These are phyloP conservation scores for Quadriops clusia DNA, from an alignment of 2,888 invertebrate species.

Conservation along the genomic window DNA sequence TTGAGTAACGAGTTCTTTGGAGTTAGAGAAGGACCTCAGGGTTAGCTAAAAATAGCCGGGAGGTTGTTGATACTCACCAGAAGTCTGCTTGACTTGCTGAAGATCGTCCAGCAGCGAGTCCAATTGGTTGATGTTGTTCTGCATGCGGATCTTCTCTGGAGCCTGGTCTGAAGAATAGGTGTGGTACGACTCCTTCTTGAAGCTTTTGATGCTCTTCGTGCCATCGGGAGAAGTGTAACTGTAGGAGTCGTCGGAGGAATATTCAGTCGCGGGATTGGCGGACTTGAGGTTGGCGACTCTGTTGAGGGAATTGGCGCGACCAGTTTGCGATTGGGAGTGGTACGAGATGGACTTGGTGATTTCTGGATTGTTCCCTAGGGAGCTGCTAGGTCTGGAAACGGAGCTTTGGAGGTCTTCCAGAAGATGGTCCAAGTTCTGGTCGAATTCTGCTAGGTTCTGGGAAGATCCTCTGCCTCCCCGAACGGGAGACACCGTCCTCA, in stretches of 20 bases:
- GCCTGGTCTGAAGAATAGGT: slow-evolving; percentile 22
- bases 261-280: slow-evolving; percentile 33
- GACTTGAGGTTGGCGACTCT: slow-evolving; percentile 28
- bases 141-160: slow-evolving; percentile 31
- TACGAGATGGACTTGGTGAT: slow-evolving; percentile 14
- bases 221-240: slow-evolving; percentile 34
- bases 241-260: slow-evolving; percentile 33
- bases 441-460: slow-evolving; percentile 32
- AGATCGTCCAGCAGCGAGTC: slow-evolving; percentile 65
- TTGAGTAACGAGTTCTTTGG: no score
- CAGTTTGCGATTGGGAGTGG: slow-evolving; percentile 18
- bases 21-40: no score
- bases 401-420: slow-evolving; percentile 37
- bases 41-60: no score
- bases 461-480: slow-evolving; percentile 26
- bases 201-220: slow-evolving; percentile 29
- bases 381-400: slow-evolving; percentile 32
- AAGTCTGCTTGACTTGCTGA: slow-evolving; percentile 38
- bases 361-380: slow-evolving; percentile 25
- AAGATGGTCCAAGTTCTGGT: slow-evolving; percentile 35
- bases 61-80: slow-evolving; percentile 14
- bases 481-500: slow-evolving; percentile 30
- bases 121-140: slow-evolving; percentile 60
- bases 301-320: slow-evolving; percentile 28
- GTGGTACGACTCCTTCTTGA: slow-evolving; percentile 34